phyloP scores from a whole-genome alignment of 2,888 invertebrate species.

The Suillia variegata region DNA sequence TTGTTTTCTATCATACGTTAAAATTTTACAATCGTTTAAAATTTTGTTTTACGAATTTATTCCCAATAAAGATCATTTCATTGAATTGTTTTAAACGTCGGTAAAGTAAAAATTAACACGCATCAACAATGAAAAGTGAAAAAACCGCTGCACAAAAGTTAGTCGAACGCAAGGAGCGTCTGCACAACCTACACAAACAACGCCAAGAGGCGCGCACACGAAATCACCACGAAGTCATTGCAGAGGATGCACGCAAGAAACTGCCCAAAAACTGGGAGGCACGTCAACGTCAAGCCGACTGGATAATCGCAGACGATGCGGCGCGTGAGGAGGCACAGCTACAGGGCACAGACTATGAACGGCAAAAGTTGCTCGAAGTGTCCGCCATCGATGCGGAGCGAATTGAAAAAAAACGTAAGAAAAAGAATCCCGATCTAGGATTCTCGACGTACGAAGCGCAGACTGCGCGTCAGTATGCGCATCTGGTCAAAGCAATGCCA shows the following conservation, averaged over 20 bases:
- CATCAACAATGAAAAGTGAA: slow-evolving; percentile 33
- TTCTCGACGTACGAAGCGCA: slow-evolving; percentile 93
- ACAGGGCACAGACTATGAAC: slow-evolving; percentile 87
- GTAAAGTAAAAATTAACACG: slow-evolving; percentile 13
- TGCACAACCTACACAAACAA: slow-evolving; percentile 74
- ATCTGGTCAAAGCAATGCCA: slow-evolving; percentile 83
- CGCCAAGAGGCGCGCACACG: slow-evolving; percentile 90
- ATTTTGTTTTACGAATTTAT: no score
- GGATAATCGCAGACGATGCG: slow-evolving; percentile 88
- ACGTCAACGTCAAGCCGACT: slow-evolving; percentile 88
- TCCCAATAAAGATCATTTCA: no score
- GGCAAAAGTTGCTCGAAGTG: slow-evolving; percentile 83
- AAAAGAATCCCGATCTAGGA: slow-evolving; percentile 93
- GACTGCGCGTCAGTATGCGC: slow-evolving; percentile 86
- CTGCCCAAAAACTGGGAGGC: slow-evolving; percentile 93
- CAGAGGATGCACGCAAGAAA: slow-evolving; percentile 92
- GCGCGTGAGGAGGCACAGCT: slow-evolving; percentile 76
- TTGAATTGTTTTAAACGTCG: no score
- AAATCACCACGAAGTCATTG: slow-evolving; percentile 94
- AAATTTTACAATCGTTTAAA: no score
- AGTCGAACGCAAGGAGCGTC: slow-evolving; percentile 76
- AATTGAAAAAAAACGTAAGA: slow-evolving; percentile 85
- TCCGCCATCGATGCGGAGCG: slow-evolving; percentile 91
- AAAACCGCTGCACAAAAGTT: slow-evolving; percentile 67
- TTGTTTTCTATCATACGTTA: no score